Percentiles rank a stretch among this genome's conserved stretches.
Conservation (phyloP, 2,113 vertebrate species). For the Naja naja region DNA sequence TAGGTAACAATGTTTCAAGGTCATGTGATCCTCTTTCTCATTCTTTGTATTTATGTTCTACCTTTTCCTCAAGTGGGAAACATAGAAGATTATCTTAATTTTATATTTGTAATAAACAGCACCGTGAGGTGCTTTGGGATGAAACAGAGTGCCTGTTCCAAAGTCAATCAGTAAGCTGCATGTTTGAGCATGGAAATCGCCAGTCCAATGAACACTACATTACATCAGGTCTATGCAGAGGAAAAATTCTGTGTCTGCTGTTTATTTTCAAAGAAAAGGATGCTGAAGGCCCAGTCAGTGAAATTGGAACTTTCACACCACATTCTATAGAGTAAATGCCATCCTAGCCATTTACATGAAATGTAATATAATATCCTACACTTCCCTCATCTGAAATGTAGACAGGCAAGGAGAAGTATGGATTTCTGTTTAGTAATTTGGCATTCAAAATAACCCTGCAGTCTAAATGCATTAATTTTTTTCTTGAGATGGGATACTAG, state of each 20-base stretch:
- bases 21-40: neutral
- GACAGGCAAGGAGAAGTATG: slow-evolving; percentile 30
- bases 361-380: slow-evolving; percentile 44
- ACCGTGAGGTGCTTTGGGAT: neutral
- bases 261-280: neutral
- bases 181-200: neutral
- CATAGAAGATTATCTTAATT: neutral
- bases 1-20: neutral
- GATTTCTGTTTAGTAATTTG: slow-evolving; percentile 24
- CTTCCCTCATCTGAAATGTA: slow-evolving; percentile 45
- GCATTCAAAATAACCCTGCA: slow-evolving; percentile 20
- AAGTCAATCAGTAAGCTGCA: neutral
- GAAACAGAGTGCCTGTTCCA: neutral
- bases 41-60: neutral
- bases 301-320: slow-evolving; percentile 59
- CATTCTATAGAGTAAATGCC: slow-evolving; percentile 55
- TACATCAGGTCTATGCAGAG: neutral
- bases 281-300: slow-evolving; percentile 22
- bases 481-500: neutral
- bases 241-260: neutral
- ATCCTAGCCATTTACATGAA: slow-evolving; percentile 46
- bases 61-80: neutral
- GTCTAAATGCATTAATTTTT: neutral
- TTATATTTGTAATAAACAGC: neutral
- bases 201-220: neutral